phyloP scores from a whole-genome alignment of 2,888 invertebrate species.

The Drosophila acutilabella region DNA sequence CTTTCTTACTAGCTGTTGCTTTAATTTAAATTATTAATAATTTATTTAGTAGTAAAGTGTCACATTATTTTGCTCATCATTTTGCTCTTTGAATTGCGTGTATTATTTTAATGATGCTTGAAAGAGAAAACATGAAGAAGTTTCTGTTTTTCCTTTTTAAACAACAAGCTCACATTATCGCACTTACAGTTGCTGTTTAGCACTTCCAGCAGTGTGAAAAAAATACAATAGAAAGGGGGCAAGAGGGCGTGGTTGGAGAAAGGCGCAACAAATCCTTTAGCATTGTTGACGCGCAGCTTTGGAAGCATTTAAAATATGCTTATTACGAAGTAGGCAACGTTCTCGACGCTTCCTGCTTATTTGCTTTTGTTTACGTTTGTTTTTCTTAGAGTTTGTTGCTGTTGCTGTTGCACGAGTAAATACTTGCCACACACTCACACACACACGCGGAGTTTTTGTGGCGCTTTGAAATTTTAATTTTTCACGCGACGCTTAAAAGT shows the following conservation, averaged over 20 bases:
- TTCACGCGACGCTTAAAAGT: slow-evolving; percentile 75
- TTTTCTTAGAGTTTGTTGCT: slow-evolving; percentile 31
- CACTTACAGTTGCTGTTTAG: slow-evolving; percentile 27
- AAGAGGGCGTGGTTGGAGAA: slow-evolving; percentile 2
- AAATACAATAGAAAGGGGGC: slow-evolving; percentile 1
- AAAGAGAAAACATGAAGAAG: slow-evolving; percentile 1
- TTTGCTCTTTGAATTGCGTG: slow-evolving; percentile 6
- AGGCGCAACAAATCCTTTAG: slow-evolving; percentile 41
- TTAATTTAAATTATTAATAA: background rate
- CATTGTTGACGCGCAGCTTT: slow-evolving; percentile 59
- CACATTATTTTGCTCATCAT: slow-evolving; percentile 1
- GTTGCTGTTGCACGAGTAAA: slow-evolving; percentile 60
- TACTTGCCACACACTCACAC: slow-evolving; percentile 46
- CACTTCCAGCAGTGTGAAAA: background rate
- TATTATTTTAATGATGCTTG: slow-evolving; percentile 7
- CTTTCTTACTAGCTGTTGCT: too few species aligned
- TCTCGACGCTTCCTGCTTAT: slow-evolving; percentile 66
- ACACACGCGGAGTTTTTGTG: slow-evolving; percentile 48
- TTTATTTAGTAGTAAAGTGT: background rate
- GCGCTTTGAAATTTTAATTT: slow-evolving; percentile 78
- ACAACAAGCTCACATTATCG: slow-evolving; percentile 15
- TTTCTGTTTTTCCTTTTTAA: background rate
- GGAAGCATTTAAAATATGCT: slow-evolving; percentile 64
- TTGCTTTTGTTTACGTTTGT: slow-evolving; percentile 67
- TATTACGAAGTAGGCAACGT: slow-evolving; percentile 56